Percentiles rank a stretch among this genome's conserved stretches.
Conservation (phyloP, 2,113 vertebrate species). For the Lates calcarifer region DNA sequence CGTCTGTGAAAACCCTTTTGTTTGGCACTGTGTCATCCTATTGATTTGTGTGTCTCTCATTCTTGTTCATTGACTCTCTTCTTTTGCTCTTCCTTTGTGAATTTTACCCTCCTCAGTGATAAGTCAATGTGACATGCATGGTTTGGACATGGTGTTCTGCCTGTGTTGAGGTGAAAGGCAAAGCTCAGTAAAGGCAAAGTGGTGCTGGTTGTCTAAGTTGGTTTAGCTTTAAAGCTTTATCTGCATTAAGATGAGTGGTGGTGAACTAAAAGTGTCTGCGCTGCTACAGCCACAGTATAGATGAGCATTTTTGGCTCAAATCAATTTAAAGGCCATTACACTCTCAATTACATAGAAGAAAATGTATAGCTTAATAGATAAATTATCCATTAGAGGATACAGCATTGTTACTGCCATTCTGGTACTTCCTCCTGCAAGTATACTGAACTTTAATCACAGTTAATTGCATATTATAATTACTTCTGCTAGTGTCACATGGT, state of each 20-base stretch:
- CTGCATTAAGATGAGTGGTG: constrained; percentile 16
- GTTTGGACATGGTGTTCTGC: constrained; percentile 49
- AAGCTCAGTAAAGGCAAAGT: constrained; percentile 41
- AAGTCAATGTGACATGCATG: constrained; percentile 62
- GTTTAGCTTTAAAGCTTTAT: constrained; percentile 47
- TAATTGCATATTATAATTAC: constrained; percentile 33
- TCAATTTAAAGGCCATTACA: constrained; percentile 43
- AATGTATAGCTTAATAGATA: constrained; percentile 21
- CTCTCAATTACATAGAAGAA: constrained; percentile 13
- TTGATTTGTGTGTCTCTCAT: constrained; percentile 60
- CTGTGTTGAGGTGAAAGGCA: constrained; percentile 53
- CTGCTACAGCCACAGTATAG: constrained; percentile 1
- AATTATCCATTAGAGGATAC: not conserved
- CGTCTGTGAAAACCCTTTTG: constrained; percentile 55
- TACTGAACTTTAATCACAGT: constrained; percentile 27
- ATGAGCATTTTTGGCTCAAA: constrained; percentile 24
- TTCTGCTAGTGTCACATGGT: not conserved
- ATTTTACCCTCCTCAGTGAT: constrained; percentile 48
- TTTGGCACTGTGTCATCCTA: constrained; percentile 54
- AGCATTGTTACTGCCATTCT: constrained; percentile 6
- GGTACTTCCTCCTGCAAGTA: constrained; percentile 17
- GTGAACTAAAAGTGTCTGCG: constrained; percentile 30
- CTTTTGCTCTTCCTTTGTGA: constrained; percentile 61
- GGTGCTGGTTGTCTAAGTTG: constrained; percentile 48
- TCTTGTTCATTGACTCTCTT: constrained; percentile 45